Evolutionary conservation across 2,888 invertebrate genomes (phyloP), one percentile per base, ranked within the genome.

Genomic region (Synanthedon tipuliformis): DNA sequence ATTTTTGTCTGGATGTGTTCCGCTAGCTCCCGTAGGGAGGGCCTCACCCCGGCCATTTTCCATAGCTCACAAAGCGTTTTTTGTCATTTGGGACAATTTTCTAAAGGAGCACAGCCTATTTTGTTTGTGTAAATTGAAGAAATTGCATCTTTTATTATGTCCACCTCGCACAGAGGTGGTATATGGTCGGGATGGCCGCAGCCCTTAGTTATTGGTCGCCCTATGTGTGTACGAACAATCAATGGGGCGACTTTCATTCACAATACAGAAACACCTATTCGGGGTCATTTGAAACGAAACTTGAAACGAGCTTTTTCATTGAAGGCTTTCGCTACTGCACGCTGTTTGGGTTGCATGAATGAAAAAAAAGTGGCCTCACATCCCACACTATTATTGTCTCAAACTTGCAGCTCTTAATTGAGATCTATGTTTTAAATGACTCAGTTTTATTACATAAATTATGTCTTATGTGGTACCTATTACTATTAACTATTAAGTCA

Each of bases 11-110:
- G 55, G 64, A 65, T 63, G 68, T 69, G 73, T 71, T 73, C 78
- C 77, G 79, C 79, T 81, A 78, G 70, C 65, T 65, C 70, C 68
- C 64, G 67, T 72, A 81, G 83, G 81, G 73, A 79, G 81, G 81
- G 80, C 80, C 74, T 69, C 74, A 73, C 73, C 81, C 82, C 86
- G 83, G 87, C 86, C 86, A 87, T 88, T 85, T 86, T 84, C 68
- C 73, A 68, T 66, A 72, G 71, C 74, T 76, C 67, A 70, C 64
- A 65, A 67, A 63, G 67, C 66, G 68, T 73, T 64, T 68, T 69
- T 67, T 65, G 63, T 64, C 61, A 69, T 69, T 74, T 72, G 68
- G 65, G 60, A 34, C 60, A 63, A 61, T 66, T 70, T 62, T 62
- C 51, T 59, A 54, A 50, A 55, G 55, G 56, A 63, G 57, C 52